These are phyloP conservation scores for Acipenser ruthenus DNA, from an alignment of 2,797 vertebrate genomes.

Conservation along the genomic window DNA sequence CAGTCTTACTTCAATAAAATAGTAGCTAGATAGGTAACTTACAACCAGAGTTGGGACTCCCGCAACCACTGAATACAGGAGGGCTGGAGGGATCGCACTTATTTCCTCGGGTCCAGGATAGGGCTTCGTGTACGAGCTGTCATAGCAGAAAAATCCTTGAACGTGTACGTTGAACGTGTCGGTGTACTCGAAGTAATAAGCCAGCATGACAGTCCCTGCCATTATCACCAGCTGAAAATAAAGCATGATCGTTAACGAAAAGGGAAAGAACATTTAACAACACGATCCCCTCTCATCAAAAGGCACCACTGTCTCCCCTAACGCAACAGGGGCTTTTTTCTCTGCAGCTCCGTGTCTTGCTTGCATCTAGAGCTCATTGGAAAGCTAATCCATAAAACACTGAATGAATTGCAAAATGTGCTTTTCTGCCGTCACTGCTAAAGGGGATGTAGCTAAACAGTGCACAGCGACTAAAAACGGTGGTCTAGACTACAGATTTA, in stretches of 20 bases:
- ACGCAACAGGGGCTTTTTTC: constrained; percentile 25
- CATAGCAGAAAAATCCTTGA: constrained; percentile 96
- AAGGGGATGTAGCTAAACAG: constrained; percentile 2
- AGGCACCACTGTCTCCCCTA: constrained; percentile 21
- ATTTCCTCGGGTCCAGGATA: constrained; percentile 88
- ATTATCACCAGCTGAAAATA: constrained; percentile 94
- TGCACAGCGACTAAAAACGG: constrained; percentile 3
- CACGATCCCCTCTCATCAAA: constrained; percentile 29
- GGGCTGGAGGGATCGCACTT: constrained; percentile 83
- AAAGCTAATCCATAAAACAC: constrained; percentile 29
- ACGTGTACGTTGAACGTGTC: constrained; percentile 94
- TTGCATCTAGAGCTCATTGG: constrained; percentile 24
- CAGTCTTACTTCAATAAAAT: too few relatives aligned
- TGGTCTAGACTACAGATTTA: not conserved
- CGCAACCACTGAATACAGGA: constrained; percentile 82
- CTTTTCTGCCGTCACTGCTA: constrained; percentile 14
- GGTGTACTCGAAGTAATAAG: constrained; percentile 95
- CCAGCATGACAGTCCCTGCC: constrained; percentile 96
- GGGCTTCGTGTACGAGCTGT: constrained; percentile 85
- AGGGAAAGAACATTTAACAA: constrained; percentile 36
- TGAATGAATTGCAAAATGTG: constrained; percentile 29
- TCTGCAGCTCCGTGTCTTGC: constrained; percentile 32
- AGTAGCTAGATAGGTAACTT: constrained; percentile 46
- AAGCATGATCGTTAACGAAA: constrained; percentile 62
- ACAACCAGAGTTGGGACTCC: constrained; percentile 86